Evolutionary conservation across 64 coral and sea anemone species (phyloP), one percentile per base, ranked within the genome.

Genomic region (Pocillopora verrucosa): DNA sequence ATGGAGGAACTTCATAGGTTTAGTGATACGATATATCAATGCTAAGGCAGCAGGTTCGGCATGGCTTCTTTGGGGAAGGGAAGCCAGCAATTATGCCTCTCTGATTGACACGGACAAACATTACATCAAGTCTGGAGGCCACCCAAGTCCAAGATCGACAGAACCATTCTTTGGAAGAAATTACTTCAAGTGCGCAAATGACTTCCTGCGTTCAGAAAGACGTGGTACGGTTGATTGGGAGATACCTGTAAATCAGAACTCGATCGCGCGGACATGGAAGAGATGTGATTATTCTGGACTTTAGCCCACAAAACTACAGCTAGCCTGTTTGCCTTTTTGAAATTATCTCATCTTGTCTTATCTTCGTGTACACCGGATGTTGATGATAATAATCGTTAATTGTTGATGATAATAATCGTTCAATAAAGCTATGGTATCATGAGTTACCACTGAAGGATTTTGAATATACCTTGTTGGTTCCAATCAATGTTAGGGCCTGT

Each of bases 151-250:
- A 13, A 24, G 7, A 16, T 17, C 59, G 65, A 7, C 30, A 2
- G 56, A 75, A 7, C 17, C 9, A 59, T 90, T 90, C 36, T 90
- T 90, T 83, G 80, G 89, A 60, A 78, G 89, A 0, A 82, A 90
- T 26, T 90, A 90, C 16, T 90, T 90, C 56, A 69, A 61, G 56
- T 90, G 79, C 41, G 89, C 79, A 15, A 90, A 90, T 24, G 74
- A 73, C 35, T 90, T 68, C 57, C 72, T 90, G 9, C 59, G 78
- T 34, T 5, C 13, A 12, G 26, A 7, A 36, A 69, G 64, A 14
- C 68, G 89, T 16, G 78, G 65, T 22, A 30, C 9, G 11, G n/a
- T 90, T 1, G 78, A 90, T 22, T 90, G 89, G 89, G 4, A 11
- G 16, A 2, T 63, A 25, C 69, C 20, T 51, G 7, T 7, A 3